Conservation (phyloP, 2,113 vertebrate species). For the Clarias batrachus region DNA sequence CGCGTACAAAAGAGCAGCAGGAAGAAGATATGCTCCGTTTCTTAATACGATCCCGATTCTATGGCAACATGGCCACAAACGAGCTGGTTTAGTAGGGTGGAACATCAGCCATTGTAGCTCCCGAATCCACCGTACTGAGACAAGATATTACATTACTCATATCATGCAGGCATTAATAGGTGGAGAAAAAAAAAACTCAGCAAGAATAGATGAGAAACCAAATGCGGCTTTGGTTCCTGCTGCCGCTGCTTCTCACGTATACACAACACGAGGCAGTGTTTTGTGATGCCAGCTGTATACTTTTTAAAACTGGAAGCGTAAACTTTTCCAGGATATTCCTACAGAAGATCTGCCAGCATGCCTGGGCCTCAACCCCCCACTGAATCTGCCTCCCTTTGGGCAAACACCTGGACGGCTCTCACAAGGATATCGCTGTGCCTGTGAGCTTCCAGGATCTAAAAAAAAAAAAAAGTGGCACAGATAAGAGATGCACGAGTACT, state of each 20-base stretch:
- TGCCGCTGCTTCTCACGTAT: neutral
- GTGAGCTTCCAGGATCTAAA: slow-evolving; percentile 24
- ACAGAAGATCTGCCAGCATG: slow-evolving; percentile 33
- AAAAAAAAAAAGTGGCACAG: slow-evolving; percentile 1
- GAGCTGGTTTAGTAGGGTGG: slow-evolving; percentile 38
- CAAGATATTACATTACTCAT: slow-evolving; percentile 34
- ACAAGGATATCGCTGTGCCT: slow-evolving; percentile 27
- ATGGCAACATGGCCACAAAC: slow-evolving; percentile 30
- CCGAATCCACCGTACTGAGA: slow-evolving; percentile 29
- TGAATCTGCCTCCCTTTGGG: slow-evolving; percentile 46
- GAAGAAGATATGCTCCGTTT: slow-evolving; percentile 37
- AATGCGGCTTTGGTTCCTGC: neutral
- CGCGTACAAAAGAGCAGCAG: slow-evolving; percentile 46
- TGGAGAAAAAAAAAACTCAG: neutral
- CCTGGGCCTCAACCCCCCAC: slow-evolving; percentile 19
- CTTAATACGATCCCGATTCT: slow-evolving; percentile 42
- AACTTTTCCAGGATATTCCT: slow-evolving; percentile 12
- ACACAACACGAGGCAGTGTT: neutral
- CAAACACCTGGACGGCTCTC: slow-evolving; percentile 53
- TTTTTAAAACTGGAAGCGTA: neutral
- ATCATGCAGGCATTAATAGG: slow-evolving; percentile 1
- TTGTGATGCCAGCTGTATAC: slow-evolving; percentile 16
- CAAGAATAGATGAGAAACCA: slow-evolving; percentile 8
- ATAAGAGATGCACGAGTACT: slow-evolving; percentile 4
- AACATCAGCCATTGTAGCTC: slow-evolving; percentile 23